Evolutionary conservation across 2,888 invertebrate species (phyloP), one percentile per base, ranked within the genome.

Genomic region (Mythimna albipuncta): DNA sequence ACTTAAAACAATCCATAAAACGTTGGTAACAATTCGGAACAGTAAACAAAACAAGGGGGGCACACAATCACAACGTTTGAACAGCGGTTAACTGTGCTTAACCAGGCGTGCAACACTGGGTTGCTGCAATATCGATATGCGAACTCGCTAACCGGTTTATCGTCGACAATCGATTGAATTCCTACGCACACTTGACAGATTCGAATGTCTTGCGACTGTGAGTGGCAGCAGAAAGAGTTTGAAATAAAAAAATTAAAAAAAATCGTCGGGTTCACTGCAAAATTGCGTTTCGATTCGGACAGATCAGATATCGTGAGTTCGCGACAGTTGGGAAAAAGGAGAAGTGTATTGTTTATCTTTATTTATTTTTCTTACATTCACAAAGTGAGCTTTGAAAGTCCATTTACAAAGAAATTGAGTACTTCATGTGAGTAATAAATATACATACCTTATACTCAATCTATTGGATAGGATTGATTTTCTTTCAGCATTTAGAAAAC

Each of bases 71-170:
- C 77, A 71, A 64, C 66, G 77, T 71, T 68, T 72, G 64, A 64
- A 75, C 75, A 75, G 63, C 44, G 64, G 82, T 80, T 83, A 76
- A 78, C 70, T 78, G 80, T 64, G 79, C 73, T 74, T 82, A 82
- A 81, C 84, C 77, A 83, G 71, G 68, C 81, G 80, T 71, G 72
- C 73, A 72, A 71, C 67, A 73, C 66, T 76, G 63, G 26, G 64
- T 65, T 63, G 67, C 72, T 70, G 75, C 65, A 66, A 73, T 83
- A 83, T 80, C 75, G 79, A 80, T 83, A 83, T 71, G 69, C 69
- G 72, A 72, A 77, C 68, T 59, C 65, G 54, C 67, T 77, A 81
- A 86, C 85, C 87, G 83, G 85, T 86, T 85, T 75, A 69, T 64
- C 67, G 72, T 41, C 73, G 35, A 70, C 66, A 77, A 79, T 71